Percentiles rank a stretch among this genome's conserved stretches.
Evolutionary conservation across 1,140 invertebrate species (phyloP).

Genomic region (Sycophila sp.): DNA sequence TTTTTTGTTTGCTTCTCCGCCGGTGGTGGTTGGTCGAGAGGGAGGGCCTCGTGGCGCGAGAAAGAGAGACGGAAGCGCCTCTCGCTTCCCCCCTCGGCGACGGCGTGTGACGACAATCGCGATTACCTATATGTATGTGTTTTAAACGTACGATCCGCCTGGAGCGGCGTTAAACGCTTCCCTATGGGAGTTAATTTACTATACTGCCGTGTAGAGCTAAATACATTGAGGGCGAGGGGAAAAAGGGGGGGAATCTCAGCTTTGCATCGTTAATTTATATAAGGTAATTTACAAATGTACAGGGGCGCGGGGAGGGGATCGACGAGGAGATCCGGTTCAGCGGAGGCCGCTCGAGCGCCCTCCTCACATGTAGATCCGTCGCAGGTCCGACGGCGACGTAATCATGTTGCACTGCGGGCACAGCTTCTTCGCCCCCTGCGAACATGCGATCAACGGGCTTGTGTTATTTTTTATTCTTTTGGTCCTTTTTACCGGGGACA

Average conservation of each 20-base stretch:
- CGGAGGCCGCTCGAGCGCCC: constrained; percentile 24
- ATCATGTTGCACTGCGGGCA: constrained; percentile 96
- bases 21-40: too few species aligned
- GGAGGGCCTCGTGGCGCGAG: too few species aligned
- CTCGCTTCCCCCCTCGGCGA: too few species aligned
- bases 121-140: constrained; percentile 24
- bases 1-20: too few species aligned
- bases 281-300: constrained; percentile 63
- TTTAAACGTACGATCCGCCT: constrained; percentile 10
- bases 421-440: constrained; percentile 86
- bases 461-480: neutral
- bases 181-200: constrained; percentile 55
- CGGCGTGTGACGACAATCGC: neutral
- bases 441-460: neutral
- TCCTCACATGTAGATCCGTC: constrained; percentile 88
- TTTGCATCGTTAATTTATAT: constrained; percentile 57
- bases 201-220: constrained; percentile 37
- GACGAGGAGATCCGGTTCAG: constrained; percentile 18
- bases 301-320: constrained; percentile 43
- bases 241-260: neutral
- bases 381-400: constrained; percentile 85
- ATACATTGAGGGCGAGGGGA: constrained; percentile 3
- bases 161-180: constrained; percentile 21
- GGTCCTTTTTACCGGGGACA: neutral
- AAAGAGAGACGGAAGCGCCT: neutral